phyloP scores from a whole-genome alignment of 2,888 invertebrate species.

The Lucinisca nassula region DNA sequence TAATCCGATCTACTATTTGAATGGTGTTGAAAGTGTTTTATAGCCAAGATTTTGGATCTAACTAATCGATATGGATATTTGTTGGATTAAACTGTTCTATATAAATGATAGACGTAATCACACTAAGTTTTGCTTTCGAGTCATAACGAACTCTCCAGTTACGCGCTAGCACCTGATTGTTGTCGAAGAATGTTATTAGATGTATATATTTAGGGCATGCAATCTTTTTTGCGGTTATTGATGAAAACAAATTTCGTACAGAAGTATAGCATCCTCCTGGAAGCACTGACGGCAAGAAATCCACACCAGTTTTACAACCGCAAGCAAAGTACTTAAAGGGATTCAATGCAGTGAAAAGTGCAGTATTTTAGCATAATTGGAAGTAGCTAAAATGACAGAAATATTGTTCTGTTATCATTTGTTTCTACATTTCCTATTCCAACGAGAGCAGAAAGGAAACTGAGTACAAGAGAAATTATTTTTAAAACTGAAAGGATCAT shows the following conservation, averaged over 20 bases:
- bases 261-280: neutral
- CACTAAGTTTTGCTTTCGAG: neutral
- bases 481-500: too few species aligned
- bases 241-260: neutral
- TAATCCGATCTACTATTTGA: neutral
- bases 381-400: too few species aligned
- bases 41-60: neutral
- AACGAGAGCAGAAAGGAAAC: too few species aligned
- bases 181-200: neutral
- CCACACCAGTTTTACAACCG: neutral
- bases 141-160: neutral
- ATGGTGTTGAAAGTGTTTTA: neutral
- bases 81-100: neutral
- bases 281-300: neutral
- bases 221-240: neutral
- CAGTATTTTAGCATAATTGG: too few species aligned
- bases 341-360: neutral
- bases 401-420: too few species aligned
- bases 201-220: neutral
- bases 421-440: too few species aligned
- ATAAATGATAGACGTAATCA: too few species aligned
- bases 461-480: too few species aligned
- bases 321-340: neutral
- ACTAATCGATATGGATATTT: neutral
- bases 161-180: neutral